A percentile compares a stretch with the other conserved stretches of the same genome.
Conservation (phyloP, 2,888 invertebrate species). For the Rhynchonema sp. region DNA sequence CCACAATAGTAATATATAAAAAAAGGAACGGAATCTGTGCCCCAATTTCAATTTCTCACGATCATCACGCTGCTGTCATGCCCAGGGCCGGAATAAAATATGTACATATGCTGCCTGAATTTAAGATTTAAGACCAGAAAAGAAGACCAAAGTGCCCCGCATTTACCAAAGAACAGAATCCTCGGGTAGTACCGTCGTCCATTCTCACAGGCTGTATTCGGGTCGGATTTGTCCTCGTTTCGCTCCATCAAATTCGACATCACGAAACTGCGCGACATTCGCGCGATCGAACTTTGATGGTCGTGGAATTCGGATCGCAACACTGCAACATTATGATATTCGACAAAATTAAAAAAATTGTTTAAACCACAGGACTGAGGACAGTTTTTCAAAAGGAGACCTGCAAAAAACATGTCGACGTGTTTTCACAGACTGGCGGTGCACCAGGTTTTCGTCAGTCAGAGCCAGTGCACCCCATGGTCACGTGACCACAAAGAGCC, state of each 20-base stretch:
- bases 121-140: background rate
- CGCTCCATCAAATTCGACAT: background rate
- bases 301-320: background rate
- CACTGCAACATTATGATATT: background rate
- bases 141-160: no score
- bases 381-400: no score
- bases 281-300: background rate
- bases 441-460: no score
- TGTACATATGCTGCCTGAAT: background rate
- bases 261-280: background rate
- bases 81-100: background rate
- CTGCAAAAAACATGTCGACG: no score
- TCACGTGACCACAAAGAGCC: no score
- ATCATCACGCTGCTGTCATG: background rate
- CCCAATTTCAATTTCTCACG: no score
- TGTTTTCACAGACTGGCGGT: no score
- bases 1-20: no score
- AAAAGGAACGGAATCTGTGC: no score
- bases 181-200: background rate
- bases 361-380: no score
- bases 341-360: no score
- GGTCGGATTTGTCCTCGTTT: background rate
- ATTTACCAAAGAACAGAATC: background rate
- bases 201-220: background rate
- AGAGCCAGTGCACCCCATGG: no score